phyloP scores from a whole-genome alignment of 2,113 vertebrate species.

The Pollimyrus isidori region DNA sequence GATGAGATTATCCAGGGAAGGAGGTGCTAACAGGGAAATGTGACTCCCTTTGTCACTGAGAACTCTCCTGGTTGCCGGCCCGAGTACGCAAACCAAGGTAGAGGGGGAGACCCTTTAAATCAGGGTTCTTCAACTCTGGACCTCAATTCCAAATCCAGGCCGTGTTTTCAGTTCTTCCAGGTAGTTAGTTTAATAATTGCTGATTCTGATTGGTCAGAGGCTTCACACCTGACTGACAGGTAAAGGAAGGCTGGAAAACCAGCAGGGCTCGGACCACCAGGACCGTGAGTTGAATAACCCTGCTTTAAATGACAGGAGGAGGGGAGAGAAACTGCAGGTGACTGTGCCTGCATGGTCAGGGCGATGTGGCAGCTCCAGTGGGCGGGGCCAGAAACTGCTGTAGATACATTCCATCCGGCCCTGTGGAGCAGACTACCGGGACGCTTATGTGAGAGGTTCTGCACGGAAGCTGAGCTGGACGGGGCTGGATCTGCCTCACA shows the following conservation, averaged over 20 bases:
- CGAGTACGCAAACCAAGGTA: not conserved
- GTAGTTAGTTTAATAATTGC: no score
- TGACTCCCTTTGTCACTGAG: not conserved
- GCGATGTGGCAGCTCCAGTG: not conserved
- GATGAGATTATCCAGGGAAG: not conserved
- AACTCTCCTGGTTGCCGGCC: not conserved
- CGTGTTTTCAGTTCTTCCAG: no score
- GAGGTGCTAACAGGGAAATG: not conserved
- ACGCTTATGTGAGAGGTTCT: not conserved
- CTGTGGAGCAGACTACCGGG: not conserved
- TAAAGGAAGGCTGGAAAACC: no score
- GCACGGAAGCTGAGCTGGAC: not conserved
- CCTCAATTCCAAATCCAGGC: no score
- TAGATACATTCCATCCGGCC: not conserved
- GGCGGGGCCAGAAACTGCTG: not conserved
- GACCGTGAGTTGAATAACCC: no score
- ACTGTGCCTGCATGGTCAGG: not conserved
- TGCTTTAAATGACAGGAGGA: not conserved
- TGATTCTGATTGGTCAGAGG: no score
- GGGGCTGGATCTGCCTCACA: not conserved
- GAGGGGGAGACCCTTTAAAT: not conserved
- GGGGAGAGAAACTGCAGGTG: not conserved
- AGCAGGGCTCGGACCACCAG: no score
- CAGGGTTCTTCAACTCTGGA: no score
- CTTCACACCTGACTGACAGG: no score